phyloP scores from a whole-genome alignment of 2,113 vertebrate species.

The Regulus satrapa region DNA sequence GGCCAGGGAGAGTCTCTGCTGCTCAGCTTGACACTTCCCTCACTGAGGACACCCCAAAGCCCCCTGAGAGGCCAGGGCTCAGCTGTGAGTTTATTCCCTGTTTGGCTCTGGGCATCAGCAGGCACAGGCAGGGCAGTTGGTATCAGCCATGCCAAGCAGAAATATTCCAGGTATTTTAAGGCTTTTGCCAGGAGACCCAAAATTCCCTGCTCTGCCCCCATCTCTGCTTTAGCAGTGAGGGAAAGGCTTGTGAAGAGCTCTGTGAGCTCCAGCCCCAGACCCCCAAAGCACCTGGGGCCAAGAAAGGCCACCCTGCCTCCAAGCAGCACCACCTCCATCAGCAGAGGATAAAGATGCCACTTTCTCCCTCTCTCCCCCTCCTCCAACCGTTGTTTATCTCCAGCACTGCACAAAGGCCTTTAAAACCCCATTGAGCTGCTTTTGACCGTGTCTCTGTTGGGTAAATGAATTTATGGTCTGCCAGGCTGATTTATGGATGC shows the following conservation, averaged over 20 bases:
- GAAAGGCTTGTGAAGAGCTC: neutral
- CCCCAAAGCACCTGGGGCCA: neutral
- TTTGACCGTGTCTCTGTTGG: constrained; percentile 27
- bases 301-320: neutral
- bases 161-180: neutral
- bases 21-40: neutral
- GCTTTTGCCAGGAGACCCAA: neutral
- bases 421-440: constrained; percentile 13
- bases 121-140: neutral
- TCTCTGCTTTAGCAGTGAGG: neutral
- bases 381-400: neutral
- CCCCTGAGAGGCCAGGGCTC: neutral
- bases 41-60: neutral
- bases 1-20: neutral
- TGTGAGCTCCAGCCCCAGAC: neutral
- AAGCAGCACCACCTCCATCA: neutral
- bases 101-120: neutral
- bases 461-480: constrained; percentile 59
- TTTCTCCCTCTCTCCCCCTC: neutral
- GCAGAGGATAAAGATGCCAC: neutral
- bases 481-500: constrained; percentile 58
- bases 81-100: neutral
- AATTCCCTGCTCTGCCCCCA: neutral
- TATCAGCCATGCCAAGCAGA: neutral
- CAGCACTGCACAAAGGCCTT: neutral